Evolutionary conservation across 2,888 invertebrate species (phyloP), one percentile per base, ranked within the genome.

Genomic region (Scaptomyza caliginosa): DNA sequence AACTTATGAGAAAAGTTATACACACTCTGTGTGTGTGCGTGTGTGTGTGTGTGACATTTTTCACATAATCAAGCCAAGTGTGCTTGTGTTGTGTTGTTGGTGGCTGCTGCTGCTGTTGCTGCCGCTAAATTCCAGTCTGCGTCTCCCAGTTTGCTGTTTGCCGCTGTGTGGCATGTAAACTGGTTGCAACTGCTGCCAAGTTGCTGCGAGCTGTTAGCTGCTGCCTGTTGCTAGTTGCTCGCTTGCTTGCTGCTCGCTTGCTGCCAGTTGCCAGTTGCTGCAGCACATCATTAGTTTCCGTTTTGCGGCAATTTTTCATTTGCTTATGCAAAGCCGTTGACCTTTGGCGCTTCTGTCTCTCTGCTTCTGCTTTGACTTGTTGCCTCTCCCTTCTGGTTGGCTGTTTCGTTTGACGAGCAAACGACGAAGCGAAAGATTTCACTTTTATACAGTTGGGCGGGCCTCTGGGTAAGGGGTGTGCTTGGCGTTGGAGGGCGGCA

Each of bases 221-320:
- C n/a, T 23, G 23, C 40, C 4, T 23, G 39, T 23, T 13, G 21
- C 40, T n/a, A 39, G 39, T n/a, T 40, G 40, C 39, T 17, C 17
- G 38, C 36, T 45, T 39, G 49, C 45, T 63, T 52, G n/a, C 34
- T 43, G 26, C 58, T 52, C 17, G 36, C 45, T 23, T 57, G 70
- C 68, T 67, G 73, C 66, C 2, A 11, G 49, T 38, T 52, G 54
- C 68, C 59, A 58, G 57, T 58, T 52, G 66, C 54, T 51, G 80
- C 86, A 85, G 74, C 89, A 88, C 89, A 88, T 88, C 88, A 88
- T 88, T 89, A 88, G 88, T 88, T 85, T 86, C 88, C 86, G 84
- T 86, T 87, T 87, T 89, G 88, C 64, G 84, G 88, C 88, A 87
- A 89, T 88, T 87, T 86, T 88, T 87, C 88, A 88, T 80, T 81